Evolutionary conservation across 2,888 invertebrate species (phyloP), one percentile per base, ranked within the genome.

Genomic region (Macaria liturata): DNA sequence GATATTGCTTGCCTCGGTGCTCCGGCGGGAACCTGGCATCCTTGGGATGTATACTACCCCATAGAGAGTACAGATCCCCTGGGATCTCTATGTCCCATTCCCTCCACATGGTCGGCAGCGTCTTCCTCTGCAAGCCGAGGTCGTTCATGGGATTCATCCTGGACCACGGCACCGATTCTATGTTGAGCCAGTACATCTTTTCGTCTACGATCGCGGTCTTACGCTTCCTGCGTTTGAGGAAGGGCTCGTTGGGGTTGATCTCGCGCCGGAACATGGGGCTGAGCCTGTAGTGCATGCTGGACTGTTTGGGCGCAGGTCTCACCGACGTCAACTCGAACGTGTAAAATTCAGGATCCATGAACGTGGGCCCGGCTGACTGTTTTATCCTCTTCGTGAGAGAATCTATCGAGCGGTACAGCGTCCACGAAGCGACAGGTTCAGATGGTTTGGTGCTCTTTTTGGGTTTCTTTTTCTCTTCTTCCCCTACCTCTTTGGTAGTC

Each of bases 61-160:
- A 94, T 1, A 96, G 79, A 0, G 95, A 95, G 84, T 91, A 95
- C 0, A 96, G 79, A 61, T 94, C 95, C 1, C 94, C 93, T 3
- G 93, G 92, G 65, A 95, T 94, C 74, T 96, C 95, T 2, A 95
- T 92, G 62, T 95, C 94, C 93, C 94, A 96, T 52, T 94, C 89
- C 70, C 94, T 94, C 94, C 95, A 95, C 76, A 89, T 59, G 0
- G 88, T 76, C 59, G 72, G 78, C 3, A 87, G 84, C 20, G 80
- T 83, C 47, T 76, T 80, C 40, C 91, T 75, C 39, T 77, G 72
- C 30, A 89, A 72, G 1, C 90, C 89, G 59, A 86, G 69, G 64
- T 88, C 89, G 60, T 91, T 91, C 0, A 70, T 67, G 0, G 76
- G 68, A 60, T 75, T 83, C 81, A 84, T 83, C 57, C 84, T 76